Conservation (phyloP, 2,113 vertebrate species). For the Eptesicus fuscus region DNA sequence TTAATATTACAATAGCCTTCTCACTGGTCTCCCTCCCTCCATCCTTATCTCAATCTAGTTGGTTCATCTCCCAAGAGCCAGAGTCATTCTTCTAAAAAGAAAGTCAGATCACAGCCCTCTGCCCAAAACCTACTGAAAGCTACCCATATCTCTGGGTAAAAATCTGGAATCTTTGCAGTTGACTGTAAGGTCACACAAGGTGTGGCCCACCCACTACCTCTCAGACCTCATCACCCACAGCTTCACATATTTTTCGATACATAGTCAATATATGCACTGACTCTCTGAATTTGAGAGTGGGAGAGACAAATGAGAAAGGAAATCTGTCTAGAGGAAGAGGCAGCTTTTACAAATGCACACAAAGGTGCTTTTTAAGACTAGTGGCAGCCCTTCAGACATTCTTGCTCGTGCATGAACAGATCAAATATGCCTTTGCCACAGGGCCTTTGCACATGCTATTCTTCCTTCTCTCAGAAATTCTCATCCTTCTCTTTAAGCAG, state of each 20-base stretch:
- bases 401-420: neutral
- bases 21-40: neutral
- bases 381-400: neutral
- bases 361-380: neutral
- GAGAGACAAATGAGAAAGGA: neutral
- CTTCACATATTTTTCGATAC: neutral
- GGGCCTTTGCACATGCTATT: neutral
- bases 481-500: neutral
- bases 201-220: neutral
- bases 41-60: neutral
- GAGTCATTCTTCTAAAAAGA: neutral
- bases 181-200: neutral
- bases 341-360: neutral
- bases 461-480: neutral
- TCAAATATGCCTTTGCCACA: neutral
- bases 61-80: neutral
- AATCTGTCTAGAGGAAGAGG: neutral
- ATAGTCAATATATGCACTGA: neutral
- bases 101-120: neutral
- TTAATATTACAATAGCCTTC: neutral
- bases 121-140: neutral
- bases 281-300: too few relatives aligned
- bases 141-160: neutral
- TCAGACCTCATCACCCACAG: neutral
- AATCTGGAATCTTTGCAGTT: neutral